Evolutionary conservation across 2,113 vertebrate species (phyloP).

Genomic region (Entomyzon cyanotis): DNA sequence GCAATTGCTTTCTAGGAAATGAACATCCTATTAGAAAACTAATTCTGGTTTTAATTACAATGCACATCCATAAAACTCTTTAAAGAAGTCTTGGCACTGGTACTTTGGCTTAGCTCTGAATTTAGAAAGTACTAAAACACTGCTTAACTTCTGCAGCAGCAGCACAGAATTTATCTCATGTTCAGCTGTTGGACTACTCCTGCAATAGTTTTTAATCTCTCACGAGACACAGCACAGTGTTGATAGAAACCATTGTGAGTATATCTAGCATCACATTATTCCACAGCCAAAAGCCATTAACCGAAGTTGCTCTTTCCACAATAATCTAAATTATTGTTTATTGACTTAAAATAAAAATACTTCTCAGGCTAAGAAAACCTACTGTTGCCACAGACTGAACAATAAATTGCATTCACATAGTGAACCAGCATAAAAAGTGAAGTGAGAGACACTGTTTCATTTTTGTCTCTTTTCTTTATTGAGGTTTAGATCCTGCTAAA

Average conservation of each 20-base stretch:
- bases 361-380: neutral
- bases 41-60: constrained; percentile 60
- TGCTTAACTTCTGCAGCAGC: neutral
- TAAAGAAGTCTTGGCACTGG: neutral
- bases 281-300: neutral
- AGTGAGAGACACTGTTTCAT: neutral
- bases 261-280: neutral
- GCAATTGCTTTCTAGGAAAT: constrained; percentile 39
- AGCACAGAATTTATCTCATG: neutral
- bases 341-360: neutral
- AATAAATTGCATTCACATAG: neutral
- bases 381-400: neutral
- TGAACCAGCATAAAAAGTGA: neutral
- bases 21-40: constrained; percentile 31
- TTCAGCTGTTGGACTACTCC: neutral
- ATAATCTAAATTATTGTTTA: neutral
- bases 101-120: constrained; percentile 16
- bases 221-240: neutral
- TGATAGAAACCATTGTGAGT: neutral
- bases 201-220: neutral
- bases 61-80: constrained; percentile 31
- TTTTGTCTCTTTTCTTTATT: neutral
- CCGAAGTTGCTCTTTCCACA: neutral
- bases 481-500: neutral
- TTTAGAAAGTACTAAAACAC: neutral